Percentiles rank a stretch among this genome's conserved stretches.
phyloP scores from a whole-genome alignment of 2,888 invertebrate genomes.

The Oxyscelio sp. region DNA sequence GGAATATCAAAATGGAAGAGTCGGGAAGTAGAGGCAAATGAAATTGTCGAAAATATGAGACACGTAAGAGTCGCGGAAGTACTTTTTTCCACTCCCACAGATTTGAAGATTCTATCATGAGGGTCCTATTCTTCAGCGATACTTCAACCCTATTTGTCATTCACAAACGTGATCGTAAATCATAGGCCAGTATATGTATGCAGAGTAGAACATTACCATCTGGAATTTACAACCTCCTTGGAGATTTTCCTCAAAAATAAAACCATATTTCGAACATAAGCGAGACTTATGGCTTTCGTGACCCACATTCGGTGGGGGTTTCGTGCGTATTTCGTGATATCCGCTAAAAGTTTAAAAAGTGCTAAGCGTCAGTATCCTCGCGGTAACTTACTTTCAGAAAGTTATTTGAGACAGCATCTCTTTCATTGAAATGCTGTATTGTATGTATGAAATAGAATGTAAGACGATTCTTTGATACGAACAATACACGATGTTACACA shows the following conservation, averaged over 20 bases:
- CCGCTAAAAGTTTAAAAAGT: slow-evolving; percentile 67
- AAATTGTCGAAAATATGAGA: slow-evolving; percentile 24
- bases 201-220: slow-evolving; percentile 79
- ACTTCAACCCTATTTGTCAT: slow-evolving; percentile 76
- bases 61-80: slow-evolving; percentile 11
- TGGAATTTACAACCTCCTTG: slow-evolving; percentile 77
- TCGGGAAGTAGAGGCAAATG: neutral
- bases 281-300: slow-evolving; percentile 79
- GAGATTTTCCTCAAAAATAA: slow-evolving; percentile 79
- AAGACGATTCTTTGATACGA: slow-evolving; percentile 60
- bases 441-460: slow-evolving; percentile 37
- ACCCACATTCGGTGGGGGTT: slow-evolving; percentile 68
- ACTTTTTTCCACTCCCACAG: slow-evolving; percentile 19
- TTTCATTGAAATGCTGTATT: slow-evolving; percentile 46
- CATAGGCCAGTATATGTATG: slow-evolving; percentile 72
- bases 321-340: slow-evolving; percentile 70
- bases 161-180: slow-evolving; percentile 80
- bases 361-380: slow-evolving; percentile 58
- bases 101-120: slow-evolving; percentile 47
- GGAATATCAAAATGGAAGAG: slow-evolving; percentile 6
- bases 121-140: slow-evolving; percentile 39
- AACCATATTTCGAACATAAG: slow-evolving; percentile 80
- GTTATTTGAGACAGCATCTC: slow-evolving; percentile 52
- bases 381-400: slow-evolving; percentile 51
- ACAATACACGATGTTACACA: slow-evolving; percentile 56